Conservation (phyloP, 2,797 vertebrate species). For the Lacerta agilis region DNA sequence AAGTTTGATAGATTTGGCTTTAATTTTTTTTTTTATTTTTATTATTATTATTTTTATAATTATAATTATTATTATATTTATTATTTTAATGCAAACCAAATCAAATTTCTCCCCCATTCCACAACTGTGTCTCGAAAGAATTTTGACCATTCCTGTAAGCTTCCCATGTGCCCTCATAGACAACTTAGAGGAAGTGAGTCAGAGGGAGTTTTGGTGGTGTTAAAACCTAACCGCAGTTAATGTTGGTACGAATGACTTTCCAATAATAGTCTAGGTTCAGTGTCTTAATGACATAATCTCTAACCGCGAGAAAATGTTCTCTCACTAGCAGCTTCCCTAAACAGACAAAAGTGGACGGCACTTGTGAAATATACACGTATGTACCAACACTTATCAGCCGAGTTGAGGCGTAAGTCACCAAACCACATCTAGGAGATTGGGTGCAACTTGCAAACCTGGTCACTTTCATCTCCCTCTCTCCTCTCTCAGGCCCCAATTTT, state of each 20-base stretch:
- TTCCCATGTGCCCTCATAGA: neutral
- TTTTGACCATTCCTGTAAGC: too few relatives aligned
- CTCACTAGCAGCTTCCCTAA: constrained; percentile 23
- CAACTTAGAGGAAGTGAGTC: neutral
- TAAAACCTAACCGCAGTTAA: neutral
- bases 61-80: too few relatives aligned
- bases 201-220: constrained; percentile 31
- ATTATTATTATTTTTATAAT: too few relatives aligned
- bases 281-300: constrained; percentile 23
- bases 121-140: too few relatives aligned
- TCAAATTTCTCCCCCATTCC: too few relatives aligned
- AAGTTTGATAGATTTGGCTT: too few relatives aligned
- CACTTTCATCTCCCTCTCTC: neutral
- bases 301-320: constrained; percentile 10
- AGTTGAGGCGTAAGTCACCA: too few relatives aligned
- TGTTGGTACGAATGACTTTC: neutral
- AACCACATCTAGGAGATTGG: neutral
- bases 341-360: neutral
- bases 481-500: neutral
- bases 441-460: too few relatives aligned
- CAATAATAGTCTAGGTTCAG: constrained; percentile 11
- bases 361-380: neutral
- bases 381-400: neutral
- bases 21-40: too few relatives aligned
- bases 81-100: too few relatives aligned